Evolutionary conservation across 2,797 vertebrate genomes (phyloP), one percentile per base, ranked within the genome.

Genomic region (Premnoplex brunnescens): DNA sequence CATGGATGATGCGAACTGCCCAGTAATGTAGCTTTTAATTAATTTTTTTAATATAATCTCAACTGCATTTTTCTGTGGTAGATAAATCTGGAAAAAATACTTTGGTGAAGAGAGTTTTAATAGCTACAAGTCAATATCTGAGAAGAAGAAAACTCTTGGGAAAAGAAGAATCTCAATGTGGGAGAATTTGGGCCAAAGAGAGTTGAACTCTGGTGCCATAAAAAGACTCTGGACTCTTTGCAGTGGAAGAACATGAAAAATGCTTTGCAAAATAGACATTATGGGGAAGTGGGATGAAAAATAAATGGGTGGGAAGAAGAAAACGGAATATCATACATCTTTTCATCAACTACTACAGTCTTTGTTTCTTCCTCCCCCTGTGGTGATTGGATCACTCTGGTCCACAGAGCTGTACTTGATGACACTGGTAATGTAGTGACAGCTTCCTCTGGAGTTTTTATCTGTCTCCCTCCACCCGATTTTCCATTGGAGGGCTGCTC

Each of bases 51-150:
- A 87, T 92, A 59, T 59, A 62, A 93, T 82, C 39, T 76, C 72
- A 48, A 66, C 32, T 67, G 49, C 49, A 74, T 92, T 91, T 89
- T 91, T 91, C 75, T 67, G 52, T 74, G 56, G 56, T 52, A 71
- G 54, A 94, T 85, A 88, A 89, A 89, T 93, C 87, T 91, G 49
- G 32, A 77, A 74, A 37, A 36, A 79, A 71, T 87, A 59, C 28
- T 79, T 32, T 44, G 17, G 19, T 43, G 49, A 85, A 14, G 24
- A 90, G 27, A 76, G 36, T 85, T 88, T 77, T 80, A 66, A 91
- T 43, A 77, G 24, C 28, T 74, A 36, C 19, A 80, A 49, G 44
- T 71, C 48, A 56, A 20, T 23, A 26, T 34, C 43, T 73, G 43
- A 79, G 48, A 23, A 79, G 51, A 55, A 78, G 66, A 80, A 68